Conservation (phyloP, 1,140 invertebrate genomes). For the Drosophila paulistorum region DNA sequence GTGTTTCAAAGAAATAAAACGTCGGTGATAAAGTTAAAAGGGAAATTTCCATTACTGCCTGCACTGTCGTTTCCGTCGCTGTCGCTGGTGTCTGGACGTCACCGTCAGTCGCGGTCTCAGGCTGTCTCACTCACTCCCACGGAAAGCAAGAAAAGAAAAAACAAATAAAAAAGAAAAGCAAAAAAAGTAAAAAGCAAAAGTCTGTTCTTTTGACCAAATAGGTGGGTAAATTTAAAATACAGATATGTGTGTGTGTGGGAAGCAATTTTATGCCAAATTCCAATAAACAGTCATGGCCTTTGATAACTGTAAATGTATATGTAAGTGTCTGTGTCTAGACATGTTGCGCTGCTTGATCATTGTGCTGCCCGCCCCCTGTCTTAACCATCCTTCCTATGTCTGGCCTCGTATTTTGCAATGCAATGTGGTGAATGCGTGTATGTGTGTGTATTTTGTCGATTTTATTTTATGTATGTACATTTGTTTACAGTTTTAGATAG, state of each 20-base stretch:
- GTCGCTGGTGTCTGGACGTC: conserved; percentile 54
- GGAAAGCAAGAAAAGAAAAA: conserved; percentile 58
- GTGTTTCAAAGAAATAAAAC: conserved; percentile 28
- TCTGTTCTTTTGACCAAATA: conserved; percentile 53
- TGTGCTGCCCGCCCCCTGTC: conserved; percentile 22
- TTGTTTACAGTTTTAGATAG: conserved; percentile 81
- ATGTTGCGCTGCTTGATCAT: conserved; percentile 58
- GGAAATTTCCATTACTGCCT: conserved; percentile 39
- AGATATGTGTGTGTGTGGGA: conserved; percentile 14
- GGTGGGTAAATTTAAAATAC: conserved; percentile 50
- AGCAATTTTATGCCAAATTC: conserved; percentile 49
- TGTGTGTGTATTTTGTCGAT: conserved; percentile 69
- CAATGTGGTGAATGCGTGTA: conserved; percentile 39
- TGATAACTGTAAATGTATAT: conserved; percentile 30
- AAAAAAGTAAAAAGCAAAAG: conserved; percentile 47
- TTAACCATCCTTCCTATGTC: conserved; percentile 38
- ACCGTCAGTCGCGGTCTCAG: conserved; percentile 48
- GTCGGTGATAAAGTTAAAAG: conserved; percentile 39
- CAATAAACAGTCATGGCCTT: conserved; percentile 60
- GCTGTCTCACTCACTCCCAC: conserved; percentile 47
- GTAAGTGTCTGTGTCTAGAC: conserved; percentile 43
- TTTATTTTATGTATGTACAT: conserved; percentile 81
- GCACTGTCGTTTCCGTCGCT: conserved; percentile 43
- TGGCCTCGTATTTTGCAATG: conserved; percentile 71
- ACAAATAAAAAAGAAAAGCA: conserved; percentile 44